phyloP scores from a whole-genome alignment of 2,797 vertebrate genomes.

The Gastrophryne carolinensis region DNA sequence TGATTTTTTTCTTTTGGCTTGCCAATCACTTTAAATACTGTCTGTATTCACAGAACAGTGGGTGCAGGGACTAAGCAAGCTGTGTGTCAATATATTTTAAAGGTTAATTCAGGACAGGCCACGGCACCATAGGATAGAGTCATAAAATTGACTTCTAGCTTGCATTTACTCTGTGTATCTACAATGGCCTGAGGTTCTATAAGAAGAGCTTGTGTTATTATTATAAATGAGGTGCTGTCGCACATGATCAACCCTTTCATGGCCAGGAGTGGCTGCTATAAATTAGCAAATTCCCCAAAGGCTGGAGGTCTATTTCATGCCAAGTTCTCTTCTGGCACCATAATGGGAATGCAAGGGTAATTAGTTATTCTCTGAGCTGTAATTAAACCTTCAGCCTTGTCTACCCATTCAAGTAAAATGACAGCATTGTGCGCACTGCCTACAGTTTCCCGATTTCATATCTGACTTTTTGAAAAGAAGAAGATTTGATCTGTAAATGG shows the following conservation, averaged over 20 bases:
- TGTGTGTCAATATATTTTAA: background rate
- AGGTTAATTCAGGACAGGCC: conserved; percentile 14
- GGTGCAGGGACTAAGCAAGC: background rate
- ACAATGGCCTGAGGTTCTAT: background rate
- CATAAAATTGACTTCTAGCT: background rate
- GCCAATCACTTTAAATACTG: too few species aligned
- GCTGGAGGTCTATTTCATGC: conserved; percentile 17
- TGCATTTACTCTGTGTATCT: conserved; percentile 7
- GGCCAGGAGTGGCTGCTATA: conserved; percentile 23
- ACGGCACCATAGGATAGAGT: background rate
- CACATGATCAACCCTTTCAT: conserved; percentile 35
- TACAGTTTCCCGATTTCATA: conserved; percentile 30
- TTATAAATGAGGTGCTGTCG: conserved; percentile 20
- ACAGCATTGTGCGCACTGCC: conserved; percentile 18
- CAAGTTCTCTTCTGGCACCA: conserved; percentile 30
- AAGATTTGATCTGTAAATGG: conserved; percentile 24
- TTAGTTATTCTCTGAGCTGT: conserved; percentile 40
- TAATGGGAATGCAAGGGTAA: conserved; percentile 40
- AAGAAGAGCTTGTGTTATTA: conserved; percentile 6
- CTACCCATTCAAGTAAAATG: conserved; percentile 27
- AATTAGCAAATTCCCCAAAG: conserved; percentile 32
- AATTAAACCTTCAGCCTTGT: conserved; percentile 40
- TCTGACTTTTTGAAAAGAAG: background rate
- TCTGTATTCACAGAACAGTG: background rate
- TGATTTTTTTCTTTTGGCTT: too few species aligned